Evolutionary conservation across 2,888 invertebrate genomes (phyloP), one percentile per base, ranked within the genome.

Genomic region (Sericinus montela): DNA sequence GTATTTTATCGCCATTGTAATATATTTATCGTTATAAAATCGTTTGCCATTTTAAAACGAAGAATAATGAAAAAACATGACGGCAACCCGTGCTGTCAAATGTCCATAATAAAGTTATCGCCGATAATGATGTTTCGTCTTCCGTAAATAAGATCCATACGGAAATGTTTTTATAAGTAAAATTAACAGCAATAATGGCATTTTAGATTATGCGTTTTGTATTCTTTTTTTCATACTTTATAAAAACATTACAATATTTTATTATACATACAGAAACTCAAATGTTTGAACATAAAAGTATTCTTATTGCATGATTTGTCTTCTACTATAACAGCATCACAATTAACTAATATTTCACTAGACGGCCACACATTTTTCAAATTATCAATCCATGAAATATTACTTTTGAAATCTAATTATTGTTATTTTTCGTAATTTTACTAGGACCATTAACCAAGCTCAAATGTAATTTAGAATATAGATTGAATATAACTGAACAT

Each of bases 1-100:
- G 41, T 41, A 36, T 47, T 41, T 30, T 41, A 28, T 41, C 47
- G 41, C 36, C 14, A 34, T 14, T 32, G 25, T 36, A 16, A 9
- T 39, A 35, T 11, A 23, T 29, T 41, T 16, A 41, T 41, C 25
- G 8, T 35, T 16, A 29, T 16, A 9, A 41, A 16, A 11, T 32
- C 11, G n/a, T 32, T n/a, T 32, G 32, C 32, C 11, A 32, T 32
- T 32, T 32, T 32, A 32, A 32, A 32, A 32, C 0, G 11, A 32
- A 32, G 10, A 32, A 13, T 9, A 11, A 4, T 11, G 3, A 5
- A 25, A 25, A 5, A 25, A 2, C 1, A 6, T 6, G 25, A 8
- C 25, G 25, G 7, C 25, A 2, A 8, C 25, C 8, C 4, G 8
- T 25, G 8, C 8, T 25, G 25, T 25, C 14, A 14, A 10, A 14